These are phyloP conservation scores for Amblyjoppa fuscipennis DNA, from an alignment of 2,888 invertebrate species.

Conservation along the genomic window DNA sequence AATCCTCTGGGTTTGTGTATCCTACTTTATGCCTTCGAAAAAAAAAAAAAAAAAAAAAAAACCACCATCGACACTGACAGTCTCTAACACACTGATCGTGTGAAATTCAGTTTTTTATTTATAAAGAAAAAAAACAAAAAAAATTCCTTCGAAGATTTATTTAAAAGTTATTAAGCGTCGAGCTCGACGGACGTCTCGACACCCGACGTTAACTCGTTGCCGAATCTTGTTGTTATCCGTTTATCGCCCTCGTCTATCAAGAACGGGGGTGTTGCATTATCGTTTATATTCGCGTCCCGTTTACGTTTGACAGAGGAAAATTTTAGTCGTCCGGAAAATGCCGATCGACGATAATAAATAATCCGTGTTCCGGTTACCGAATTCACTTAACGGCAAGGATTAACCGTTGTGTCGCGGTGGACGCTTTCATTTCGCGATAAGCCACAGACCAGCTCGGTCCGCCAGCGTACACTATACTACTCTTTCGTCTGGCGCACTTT, in stretches of 20 bases:
- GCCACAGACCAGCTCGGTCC: slow-evolving; percentile 22
- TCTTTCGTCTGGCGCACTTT: slow-evolving; percentile 64
- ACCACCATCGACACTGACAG: background rate
- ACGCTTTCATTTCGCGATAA: slow-evolving; percentile 53
- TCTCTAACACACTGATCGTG: background rate
- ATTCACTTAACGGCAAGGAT: slow-evolving; percentile 6
- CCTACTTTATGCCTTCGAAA: slow-evolving; percentile 5
- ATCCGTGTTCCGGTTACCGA: background rate
- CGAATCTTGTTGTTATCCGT: background rate
- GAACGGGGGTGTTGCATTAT: background rate
- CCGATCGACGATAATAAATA: background rate
- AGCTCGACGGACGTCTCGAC: background rate
- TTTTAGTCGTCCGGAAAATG: background rate
- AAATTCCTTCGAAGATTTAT: background rate
- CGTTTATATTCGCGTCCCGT: background rate
- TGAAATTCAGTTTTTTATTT: background rate
- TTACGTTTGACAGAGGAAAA: background rate
- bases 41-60: no score
- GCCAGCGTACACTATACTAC: slow-evolving; percentile 42
- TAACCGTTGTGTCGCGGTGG: slow-evolving; percentile 22
- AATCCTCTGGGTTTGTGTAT: background rate
- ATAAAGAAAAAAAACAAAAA: background rate
- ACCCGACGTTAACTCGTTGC: background rate
- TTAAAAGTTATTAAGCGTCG: background rate
- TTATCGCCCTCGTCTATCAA: background rate